Evolutionary conservation across 2,888 invertebrate genomes (phyloP), one percentile per base, ranked within the genome.

Genomic region (Parnassius mnemosyne): DNA sequence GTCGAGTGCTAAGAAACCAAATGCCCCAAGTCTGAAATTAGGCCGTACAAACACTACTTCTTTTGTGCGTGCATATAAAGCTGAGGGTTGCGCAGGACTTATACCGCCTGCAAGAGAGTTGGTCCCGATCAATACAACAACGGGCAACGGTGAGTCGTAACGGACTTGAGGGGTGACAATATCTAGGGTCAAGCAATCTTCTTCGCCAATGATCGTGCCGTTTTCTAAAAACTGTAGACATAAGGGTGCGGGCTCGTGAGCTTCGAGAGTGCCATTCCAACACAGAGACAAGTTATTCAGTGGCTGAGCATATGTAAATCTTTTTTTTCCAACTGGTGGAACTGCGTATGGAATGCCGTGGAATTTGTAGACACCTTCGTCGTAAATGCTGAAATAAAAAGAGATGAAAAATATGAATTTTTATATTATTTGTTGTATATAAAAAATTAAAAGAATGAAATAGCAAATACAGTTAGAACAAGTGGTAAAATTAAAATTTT

Each of bases 41-140:
- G 97, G 97, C 66, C 96, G 93, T 1, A 98, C 97, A 78, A 96
- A 96, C 9, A 98, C 94, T 2, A 97, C 95, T 78, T 97, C 96
- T 65, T 95, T 94, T 3, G 95, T 94, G 54, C 94, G 93, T 0
- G 97, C 95, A 66, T 97, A 94, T 51, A 95, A 90, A 0, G 96
- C 94, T 0, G 96, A 96, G 0, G 97, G 97, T 68, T 95, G 93
- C 71, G 92, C 85, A 5, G 95, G 95, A 0, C 96, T 95, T 9
- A 95, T 94, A 0, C 95, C 96, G 0, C 96, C 96, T 25, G 94
- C 94, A n/a, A 97, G 84, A 0, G 95, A 94, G 63, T 96, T 96
- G 0, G 96, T 95, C 1, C 96, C 96, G 62, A 97, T 94, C 66
- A 97, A 89, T 0, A 97, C 95, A 53, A 97, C 94, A 0, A 97